Evolutionary conservation across 1,140 invertebrate species (phyloP), one percentile per base, ranked within the genome.

Genomic region (Zaprionus inermis): DNA sequence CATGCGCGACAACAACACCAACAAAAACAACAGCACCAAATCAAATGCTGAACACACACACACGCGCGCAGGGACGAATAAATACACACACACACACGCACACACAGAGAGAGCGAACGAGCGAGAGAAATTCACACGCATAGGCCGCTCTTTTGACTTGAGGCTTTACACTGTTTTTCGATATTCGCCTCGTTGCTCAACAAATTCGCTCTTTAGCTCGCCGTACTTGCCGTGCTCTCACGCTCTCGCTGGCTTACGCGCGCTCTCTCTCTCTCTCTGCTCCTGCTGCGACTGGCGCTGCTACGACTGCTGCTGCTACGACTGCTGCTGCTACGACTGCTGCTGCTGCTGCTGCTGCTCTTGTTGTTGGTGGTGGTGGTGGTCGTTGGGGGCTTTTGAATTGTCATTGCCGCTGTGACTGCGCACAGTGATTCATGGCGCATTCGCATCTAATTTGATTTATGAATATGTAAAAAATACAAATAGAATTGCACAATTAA

Each of bases 1-100:
- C 83, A 88, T 73, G 83, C 67, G 72, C 61, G 73, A 77, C 67
- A 80, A 77, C 68, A 80, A 72, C 46, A 65, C 34, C 72, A 65
- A 64, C 56, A 46, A 38, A 49, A 65, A 46, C 41, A 24, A 58
- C 79, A 78, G 66, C 71, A 66, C 64, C 81, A 85, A 85, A 85
- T 85, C 81, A 81, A 81, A 74, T 76, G 79, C 76, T 74, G 68
- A 76, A 70, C 72, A 56, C 57, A 76, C 57, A 61, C 61, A 57
- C 51, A 65, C 49, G 9, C 30, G 9, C 30, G 9, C 7, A 20
- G 16, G 22, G 44, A 10, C 18, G 18, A 49, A 49, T 49, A 56
- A 10, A 52, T 18, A 51, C 46, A 67, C 56, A 34, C 38, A 51
- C 63, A 58, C 24, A 51, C 49, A 58, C 16, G 51, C 10, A 41